These are phyloP conservation scores for Caenorhabditis plicata DNA, from an alignment of 2,888 invertebrate species.

Conservation along the genomic window DNA sequence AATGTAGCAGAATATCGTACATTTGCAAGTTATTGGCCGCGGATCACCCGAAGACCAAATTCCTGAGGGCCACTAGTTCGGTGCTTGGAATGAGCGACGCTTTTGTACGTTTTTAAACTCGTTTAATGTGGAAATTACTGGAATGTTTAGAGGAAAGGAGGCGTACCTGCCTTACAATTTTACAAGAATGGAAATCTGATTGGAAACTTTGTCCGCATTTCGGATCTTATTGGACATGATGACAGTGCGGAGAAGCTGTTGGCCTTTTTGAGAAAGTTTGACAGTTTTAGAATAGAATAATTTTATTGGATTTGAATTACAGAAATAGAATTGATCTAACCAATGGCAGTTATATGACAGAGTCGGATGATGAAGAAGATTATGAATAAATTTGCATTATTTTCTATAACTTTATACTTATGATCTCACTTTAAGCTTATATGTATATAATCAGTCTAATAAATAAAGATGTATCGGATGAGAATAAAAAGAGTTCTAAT, in stretches of 20 bases:
- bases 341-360: conserved; percentile 16
- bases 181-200: conserved; percentile 50
- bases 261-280: conserved; percentile 38
- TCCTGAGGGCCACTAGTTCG: conserved; percentile 32
- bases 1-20: conserved; percentile 17
- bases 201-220: conserved; percentile 55
- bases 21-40: conserved; percentile 36
- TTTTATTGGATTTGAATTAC: conserved; percentile 2
- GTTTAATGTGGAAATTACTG: neutral
- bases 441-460: neutral
- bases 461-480: too few species aligned
- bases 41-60: conserved; percentile 29
- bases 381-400: conserved; percentile 14
- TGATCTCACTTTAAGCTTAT: neutral
- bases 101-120: conserved; percentile 27
- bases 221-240: conserved; percentile 48
- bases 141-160: conserved; percentile 24
- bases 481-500: too few species aligned
- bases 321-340: conserved; percentile 32
- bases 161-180: conserved; percentile 57
- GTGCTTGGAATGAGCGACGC: conserved; percentile 37
- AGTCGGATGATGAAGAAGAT: conserved; percentile 28
- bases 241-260: conserved; percentile 32
- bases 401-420: neutral
- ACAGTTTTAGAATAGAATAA: neutral